A percentile compares a stretch with the other conserved stretches of the same genome.
Conservation (phyloP, 2,113 vertebrate species). For the Osmerus eperlanus region DNA sequence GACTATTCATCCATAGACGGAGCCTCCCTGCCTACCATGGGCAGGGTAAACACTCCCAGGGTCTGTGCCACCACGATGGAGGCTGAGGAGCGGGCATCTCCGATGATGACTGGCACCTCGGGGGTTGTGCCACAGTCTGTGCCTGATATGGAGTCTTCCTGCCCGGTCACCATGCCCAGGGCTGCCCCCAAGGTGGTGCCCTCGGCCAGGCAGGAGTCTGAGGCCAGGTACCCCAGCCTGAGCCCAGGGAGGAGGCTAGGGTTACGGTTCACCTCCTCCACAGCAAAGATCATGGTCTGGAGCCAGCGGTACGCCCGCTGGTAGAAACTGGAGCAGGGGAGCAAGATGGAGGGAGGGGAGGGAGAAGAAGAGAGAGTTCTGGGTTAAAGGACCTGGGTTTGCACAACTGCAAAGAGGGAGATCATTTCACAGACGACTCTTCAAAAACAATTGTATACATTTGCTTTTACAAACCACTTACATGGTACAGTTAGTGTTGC, state of each 20-base stretch:
- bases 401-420: not conserved
- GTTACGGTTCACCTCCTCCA: constrained; percentile 61
- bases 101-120: constrained; percentile 50
- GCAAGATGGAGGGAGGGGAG: not conserved
- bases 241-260: constrained; percentile 47
- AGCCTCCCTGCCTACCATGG: constrained; percentile 43
- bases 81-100: constrained; percentile 46
- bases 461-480: constrained; percentile 21
- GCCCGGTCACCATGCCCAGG: constrained; percentile 44
- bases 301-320: constrained; percentile 50
- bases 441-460: not conserved
- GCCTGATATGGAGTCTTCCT: constrained; percentile 25
- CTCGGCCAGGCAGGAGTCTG: constrained; percentile 60
- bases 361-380: not conserved
- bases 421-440: too few species aligned
- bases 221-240: constrained; percentile 53
- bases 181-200: constrained; percentile 51
- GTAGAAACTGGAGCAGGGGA: constrained; percentile 44
- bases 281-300: constrained; percentile 53
- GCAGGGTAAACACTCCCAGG: constrained; percentile 56
- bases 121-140: constrained; percentile 29
- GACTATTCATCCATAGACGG: not conserved
- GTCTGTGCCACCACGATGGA: constrained; percentile 57
- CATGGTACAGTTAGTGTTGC: constrained; percentile 29
- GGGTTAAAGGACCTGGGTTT: not conserved